Evolutionary conservation across 2,113 vertebrate genomes (phyloP), one percentile per base, ranked within the genome.

Genomic region (Polypterus bichir): DNA sequence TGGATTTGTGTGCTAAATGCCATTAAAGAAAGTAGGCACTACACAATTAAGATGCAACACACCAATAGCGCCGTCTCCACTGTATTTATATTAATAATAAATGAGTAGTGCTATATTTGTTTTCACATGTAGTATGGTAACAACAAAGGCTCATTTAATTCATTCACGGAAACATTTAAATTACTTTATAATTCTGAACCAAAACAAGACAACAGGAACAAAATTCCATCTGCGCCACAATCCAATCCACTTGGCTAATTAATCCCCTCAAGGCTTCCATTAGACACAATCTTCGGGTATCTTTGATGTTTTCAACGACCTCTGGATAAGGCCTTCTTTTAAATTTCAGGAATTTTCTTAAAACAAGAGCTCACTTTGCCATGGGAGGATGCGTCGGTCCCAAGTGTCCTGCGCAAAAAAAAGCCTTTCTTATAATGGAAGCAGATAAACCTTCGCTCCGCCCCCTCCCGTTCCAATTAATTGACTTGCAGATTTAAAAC

Each of bases 191-290:
- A 67, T 65, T 69, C 74, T 75, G 78, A 77, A 79, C 72, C 70
- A 86, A 85, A 88, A 87, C 88, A 88, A 83, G 87, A 81, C 82
- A 86, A 81, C 73, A 79, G 79, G 76, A 84, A 81, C 78, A 75
- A 83, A 79, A 83, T 87, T 87, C 88, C 69, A 68, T 72, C 79
- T 75, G 76, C 76, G 77, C 80, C 81, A 73, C 82, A 84, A 85
- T 89, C 86, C 82, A 83, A 81, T 77, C 83, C 51, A 63, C 44
- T 57, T 77, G 71, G 80, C 78, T 92, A 90, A 92, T 94, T 90
- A 75, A 91, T 80, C 85, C 79, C 84, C 83, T 71, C 71, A 84
- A 88, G 87, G 77, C 83, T 86, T 88, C 70, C 67, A 88, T 84
- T 70, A 85, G 84, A 76, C 77, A 74, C 76, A 81, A 76, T 84